Base-by-base conservation (phyloP, 2,888 invertebrate genomes). In the Rhimphoctona megacephalus region DNA sequence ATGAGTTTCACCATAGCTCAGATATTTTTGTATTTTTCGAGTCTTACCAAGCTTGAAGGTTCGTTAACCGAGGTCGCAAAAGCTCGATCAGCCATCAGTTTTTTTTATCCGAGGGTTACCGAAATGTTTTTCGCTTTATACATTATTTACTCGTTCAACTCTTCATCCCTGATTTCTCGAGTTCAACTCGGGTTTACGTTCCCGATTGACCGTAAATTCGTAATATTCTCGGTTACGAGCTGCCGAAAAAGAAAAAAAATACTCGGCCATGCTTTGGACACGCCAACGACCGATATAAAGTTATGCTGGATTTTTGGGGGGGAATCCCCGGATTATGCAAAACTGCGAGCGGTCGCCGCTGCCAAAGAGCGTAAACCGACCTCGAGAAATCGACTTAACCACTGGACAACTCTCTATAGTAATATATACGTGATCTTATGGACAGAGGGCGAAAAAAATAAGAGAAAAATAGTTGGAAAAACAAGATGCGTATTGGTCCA, bases 401-500 rank as follows among this genome's bases (percentile, higher is more conserved):
- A 61, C 61, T 30, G 61, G 61, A 61, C 17, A 17, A 61, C 61
- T 61, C 64, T 52, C 39, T 49, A 39, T 67, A 39, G 39, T 36
- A 67, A 39, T 22, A 67, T 67, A 67, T 67, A n/a, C 36, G 66
- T 39, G n/a, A 36, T 67, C 8, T n/a, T 67, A 61, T 22, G 67
- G 33, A 67, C 33, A n/a, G 67, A 39, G 67, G 36, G 67, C 9
- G 39, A n/a, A 67, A n/a, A 66, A 39, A 36, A 36, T n/a, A 22
- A 57, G 14, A 64, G 17, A 22, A 25, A 39, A 66, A 66, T 66
- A n/a, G 36, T 2, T 30, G 17, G 61, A 30, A 61, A 61, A 61
- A 61, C 61, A 30, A 61, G 61, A 30, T 61, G 30, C 61, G 61
- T 61, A 61, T 74, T 17, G 46, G 22, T 30, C 46, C 30, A 46